Evolutionary conservation across 2,797 vertebrate species (phyloP), one percentile per base, ranked within the genome.

Genomic region (Sparidentex hasta): DNA sequence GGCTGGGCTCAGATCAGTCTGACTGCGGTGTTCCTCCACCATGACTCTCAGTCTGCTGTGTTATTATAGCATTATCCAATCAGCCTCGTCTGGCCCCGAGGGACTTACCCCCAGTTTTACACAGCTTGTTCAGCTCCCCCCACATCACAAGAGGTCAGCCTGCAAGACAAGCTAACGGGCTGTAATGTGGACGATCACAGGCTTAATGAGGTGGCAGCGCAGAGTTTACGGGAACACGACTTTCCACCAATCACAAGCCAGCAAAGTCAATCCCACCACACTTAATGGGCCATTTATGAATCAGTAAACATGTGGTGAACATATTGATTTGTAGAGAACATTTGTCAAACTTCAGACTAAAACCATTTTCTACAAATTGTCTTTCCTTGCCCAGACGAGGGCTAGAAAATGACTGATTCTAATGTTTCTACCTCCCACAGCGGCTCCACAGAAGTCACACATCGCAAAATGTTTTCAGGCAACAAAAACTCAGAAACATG

Each of bases 21-120:
- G 84, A 29, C 84, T 85, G 89, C 78, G 87, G 88, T 86, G 89
- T 66, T 87, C 70, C 89, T 74, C 73, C 79, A 71, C 83, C 73
- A 76, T 78, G 72, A 74, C 66, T 76, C 83, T 81, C 84, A 77
- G 82, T 74, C 81, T 85, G 76, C 90, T 75, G 75, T 90, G 90
- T 93, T 90, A 92, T 93, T 92, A 92, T 59, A 82, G 82, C 82
- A 92, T 93, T 91, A 92, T 92, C 90, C 91, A 93, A 90, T 88
- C 85, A 90, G 88, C 78, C 78, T 21, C 64, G 88, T 93, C 93
- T 93, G 88, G 88, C 80, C 91, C 78, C 21, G 25, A 76, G 83
- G 84, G 88, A 90, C 78, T 81, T 82, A 84, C 86, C 89, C 84
- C 73, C n/a, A 3, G 52, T 77, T 67, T 63, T 61, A 71, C 58